These are phyloP conservation scores for Tupaia tana DNA, from an alignment of 2,113 vertebrate genomes.

Conservation along the genomic window DNA sequence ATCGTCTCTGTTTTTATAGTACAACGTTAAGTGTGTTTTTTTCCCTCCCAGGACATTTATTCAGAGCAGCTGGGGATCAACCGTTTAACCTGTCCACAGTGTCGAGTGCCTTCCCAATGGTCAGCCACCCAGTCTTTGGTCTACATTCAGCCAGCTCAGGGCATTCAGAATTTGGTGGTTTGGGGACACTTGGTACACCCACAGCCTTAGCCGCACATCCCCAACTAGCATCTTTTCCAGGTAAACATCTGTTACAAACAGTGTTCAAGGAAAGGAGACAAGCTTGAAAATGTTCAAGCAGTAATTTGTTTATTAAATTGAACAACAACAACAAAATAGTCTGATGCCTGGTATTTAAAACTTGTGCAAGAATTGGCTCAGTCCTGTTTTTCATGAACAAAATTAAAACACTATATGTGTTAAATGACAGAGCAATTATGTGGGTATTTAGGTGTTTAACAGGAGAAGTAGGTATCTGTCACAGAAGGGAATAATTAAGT, in stretches of 20 bases:
- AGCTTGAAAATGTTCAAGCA: conserved; percentile 68
- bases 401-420: not conserved
- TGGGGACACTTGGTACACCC: conserved; percentile 91
- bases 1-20: conserved; percentile 68
- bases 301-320: conserved; percentile 60
- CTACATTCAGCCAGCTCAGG: conserved; percentile 88
- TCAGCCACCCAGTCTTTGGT: conserved; percentile 90
- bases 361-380: conserved; percentile 36
- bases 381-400: not conserved
- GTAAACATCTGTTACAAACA: conserved; percentile 83
- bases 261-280: conserved; percentile 73
- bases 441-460: not conserved
- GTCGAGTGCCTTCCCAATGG: conserved; percentile 91
- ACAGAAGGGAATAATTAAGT: not conserved
- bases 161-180: conserved; percentile 91
- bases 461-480: conserved; percentile 13
- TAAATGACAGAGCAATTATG: not conserved
- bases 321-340: conserved; percentile 50
- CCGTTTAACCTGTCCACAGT: conserved; percentile 87
- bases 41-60: conserved; percentile 87
- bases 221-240: conserved; percentile 91
- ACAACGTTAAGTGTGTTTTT: conserved; percentile 82
- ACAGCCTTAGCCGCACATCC: conserved; percentile 90
- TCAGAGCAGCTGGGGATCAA: conserved; percentile 88
- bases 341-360: conserved; percentile 58